Base-by-base conservation (phyloP, 2,797 vertebrate species). In the Poeciliopsis infans region DNA sequence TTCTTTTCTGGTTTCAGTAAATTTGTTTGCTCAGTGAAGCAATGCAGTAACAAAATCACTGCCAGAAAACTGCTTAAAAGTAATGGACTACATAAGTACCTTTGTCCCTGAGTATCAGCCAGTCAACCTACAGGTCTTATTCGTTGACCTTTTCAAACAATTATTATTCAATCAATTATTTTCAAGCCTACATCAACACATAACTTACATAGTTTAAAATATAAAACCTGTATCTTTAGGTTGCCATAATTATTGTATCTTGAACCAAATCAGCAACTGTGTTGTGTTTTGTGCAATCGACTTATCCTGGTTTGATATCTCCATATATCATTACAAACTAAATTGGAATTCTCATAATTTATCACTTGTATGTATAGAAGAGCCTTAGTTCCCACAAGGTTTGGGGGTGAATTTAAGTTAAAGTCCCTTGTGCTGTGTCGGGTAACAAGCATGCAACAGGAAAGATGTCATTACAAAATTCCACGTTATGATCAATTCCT, bases 261-360 rank as follows among this genome's bases (percentile, higher is more conserved):
- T 5, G 59, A 61, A 20, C 33, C 20, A 4, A 36, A 64, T 36
- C 33, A 64, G 33, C 16, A 64, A 36, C 33, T 64, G 33, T 36
- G 8, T 10, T 20, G 61, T 31, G 13, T 33, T 64, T 36, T 36
- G 31, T 18, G 16, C 20, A 3, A 20, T 31, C 36, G 7, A 64
- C 33, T 20, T 36, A 10, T 20, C 33, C 16, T 64, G 16, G 7
- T 36, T 64, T 59, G 28, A 59, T 59, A 16, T 31, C 57, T 15
- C 13, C 5, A 59, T 28, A 64, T 64, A 36, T 33, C 13, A 31
- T 64, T 33, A 64, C 59, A 36, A 93, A 88, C 84, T 79, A 87
- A 91, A 93, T 84, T 87, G 87, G 83, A 85, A 85, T 85, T 88
- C 39, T 64, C 59, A 64, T 64, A 85, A 75, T 78, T 57, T 82